Evolutionary conservation across 2,888 invertebrate species (phyloP).

Genomic region (Leptopilina drosophilae): DNA sequence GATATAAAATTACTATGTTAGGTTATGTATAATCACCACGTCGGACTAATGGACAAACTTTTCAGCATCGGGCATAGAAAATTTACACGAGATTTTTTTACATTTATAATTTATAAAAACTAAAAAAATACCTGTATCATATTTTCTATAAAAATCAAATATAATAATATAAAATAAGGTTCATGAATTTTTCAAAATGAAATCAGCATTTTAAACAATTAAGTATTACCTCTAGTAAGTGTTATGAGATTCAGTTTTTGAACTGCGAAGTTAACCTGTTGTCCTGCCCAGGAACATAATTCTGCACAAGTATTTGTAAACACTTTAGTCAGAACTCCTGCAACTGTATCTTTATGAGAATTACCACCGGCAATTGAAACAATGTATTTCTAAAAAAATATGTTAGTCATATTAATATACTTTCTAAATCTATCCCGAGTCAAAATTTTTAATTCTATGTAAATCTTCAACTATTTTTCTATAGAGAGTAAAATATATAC

Average conservation of each 20-base stretch:
- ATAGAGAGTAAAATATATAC: not conserved
- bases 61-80: no score
- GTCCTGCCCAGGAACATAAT: not conserved
- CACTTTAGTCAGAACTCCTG: not conserved
- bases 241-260: not conserved
- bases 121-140: no score
- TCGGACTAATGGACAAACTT: no score
- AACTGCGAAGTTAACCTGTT: not conserved
- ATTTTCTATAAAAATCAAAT: not conserved
- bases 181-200: not conserved
- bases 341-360: not conserved
- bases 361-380: not conserved
- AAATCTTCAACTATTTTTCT: no score
- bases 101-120: no score
- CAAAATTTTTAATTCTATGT: no score
- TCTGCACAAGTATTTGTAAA: not conserved
- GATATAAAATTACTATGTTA: no score
- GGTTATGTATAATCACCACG: no score
- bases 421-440: no score
- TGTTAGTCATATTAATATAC: not conserved
- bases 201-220: not conserved
- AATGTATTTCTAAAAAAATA: not conserved
- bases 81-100: no score
- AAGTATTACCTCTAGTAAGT: not conserved
- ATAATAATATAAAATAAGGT: not conserved